Evolutionary conservation across 1,140 invertebrate species (phyloP).

Genomic region (Ptiloglossa arizonensis): DNA sequence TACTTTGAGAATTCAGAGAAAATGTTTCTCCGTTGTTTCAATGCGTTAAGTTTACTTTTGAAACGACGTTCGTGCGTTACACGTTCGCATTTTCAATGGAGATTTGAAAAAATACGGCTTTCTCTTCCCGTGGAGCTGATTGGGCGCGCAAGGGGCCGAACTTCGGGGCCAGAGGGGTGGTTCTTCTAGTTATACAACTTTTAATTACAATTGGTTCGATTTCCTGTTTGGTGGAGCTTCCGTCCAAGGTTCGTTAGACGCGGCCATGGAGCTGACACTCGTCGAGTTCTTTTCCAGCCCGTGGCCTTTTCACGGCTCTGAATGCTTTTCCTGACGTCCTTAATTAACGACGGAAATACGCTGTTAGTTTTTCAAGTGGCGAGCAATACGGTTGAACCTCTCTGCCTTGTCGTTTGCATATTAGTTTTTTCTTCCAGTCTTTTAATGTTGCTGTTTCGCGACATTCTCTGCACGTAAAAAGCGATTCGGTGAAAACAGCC

Average conservation of each 20-base stretch:
- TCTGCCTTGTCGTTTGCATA: not conserved
- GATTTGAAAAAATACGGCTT: no score
- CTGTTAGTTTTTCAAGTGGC: constrained; percentile 7
- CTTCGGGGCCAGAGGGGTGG: constrained; percentile 17
- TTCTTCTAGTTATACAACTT: constrained; percentile 63
- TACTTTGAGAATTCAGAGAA: no score
- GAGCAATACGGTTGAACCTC: no score
- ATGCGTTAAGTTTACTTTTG: no score
- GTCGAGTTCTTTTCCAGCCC: constrained; percentile 7
- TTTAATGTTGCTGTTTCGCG: no score
- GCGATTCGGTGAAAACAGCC: no score
- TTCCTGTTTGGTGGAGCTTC: constrained; percentile 49
- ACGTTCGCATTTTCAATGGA: no score
- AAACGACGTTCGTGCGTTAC: no score
- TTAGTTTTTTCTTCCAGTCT: not conserved
- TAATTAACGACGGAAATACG: constrained; percentile 21
- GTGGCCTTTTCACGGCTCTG: constrained; percentile 21
- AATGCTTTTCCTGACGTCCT: not conserved
- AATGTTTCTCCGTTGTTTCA: no score
- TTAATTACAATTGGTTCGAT: constrained; percentile 65
- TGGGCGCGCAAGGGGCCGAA: not conserved
- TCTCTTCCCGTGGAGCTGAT: not conserved
- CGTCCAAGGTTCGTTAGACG: constrained; percentile 46
- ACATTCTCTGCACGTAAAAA: no score
- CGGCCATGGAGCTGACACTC: constrained; percentile 52